A percentile compares a stretch with the other conserved stretches of the same genome.
phyloP scores from a whole-genome alignment of 2,888 invertebrate genomes.

The Volucella bombylans region DNA sequence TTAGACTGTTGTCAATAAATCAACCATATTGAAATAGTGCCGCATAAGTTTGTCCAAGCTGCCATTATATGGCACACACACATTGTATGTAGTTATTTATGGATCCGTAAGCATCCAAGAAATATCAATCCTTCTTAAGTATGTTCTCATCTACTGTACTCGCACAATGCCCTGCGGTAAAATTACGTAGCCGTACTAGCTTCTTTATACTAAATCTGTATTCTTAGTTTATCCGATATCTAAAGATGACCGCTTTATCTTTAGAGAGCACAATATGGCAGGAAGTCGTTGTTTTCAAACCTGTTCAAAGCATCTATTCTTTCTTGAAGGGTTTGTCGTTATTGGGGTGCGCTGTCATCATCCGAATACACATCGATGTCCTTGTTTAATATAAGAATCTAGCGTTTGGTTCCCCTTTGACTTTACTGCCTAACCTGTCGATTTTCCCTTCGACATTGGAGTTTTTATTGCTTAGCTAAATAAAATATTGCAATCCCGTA shows the following conservation, averaged over 20 bases:
- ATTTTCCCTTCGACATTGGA: constrained; percentile 29
- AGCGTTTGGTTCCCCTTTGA: constrained; percentile 6
- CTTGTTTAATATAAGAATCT: constrained; percentile 41
- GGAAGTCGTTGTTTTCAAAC: constrained; percentile 22
- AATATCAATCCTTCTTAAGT: too few species aligned
- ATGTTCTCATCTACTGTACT: too few species aligned
- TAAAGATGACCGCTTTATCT: constrained; percentile 8
- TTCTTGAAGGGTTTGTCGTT: neutral
- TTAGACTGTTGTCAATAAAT: constrained; percentile 64
- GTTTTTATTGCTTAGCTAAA: constrained; percentile 67
- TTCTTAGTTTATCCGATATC: neutral
- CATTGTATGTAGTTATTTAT: too few species aligned
- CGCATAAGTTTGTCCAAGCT: constrained; percentile 38
- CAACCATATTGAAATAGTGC: constrained; percentile 61
- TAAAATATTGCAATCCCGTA: constrained; percentile 73
- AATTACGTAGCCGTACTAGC: too few species aligned
- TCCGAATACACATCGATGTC: constrained; percentile 35
- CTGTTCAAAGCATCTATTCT: neutral
- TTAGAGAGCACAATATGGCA: constrained; percentile 17
- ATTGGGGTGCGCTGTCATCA: constrained; percentile 40
- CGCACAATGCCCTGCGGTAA: too few species aligned
- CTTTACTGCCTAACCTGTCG: constrained; percentile 23
- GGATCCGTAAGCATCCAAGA: too few species aligned
- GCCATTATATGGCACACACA: too few species aligned
- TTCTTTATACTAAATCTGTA: too few species aligned